Evolutionary conservation across 2,797 vertebrate species (phyloP).

Genomic region (Phalloptychus januarius): DNA sequence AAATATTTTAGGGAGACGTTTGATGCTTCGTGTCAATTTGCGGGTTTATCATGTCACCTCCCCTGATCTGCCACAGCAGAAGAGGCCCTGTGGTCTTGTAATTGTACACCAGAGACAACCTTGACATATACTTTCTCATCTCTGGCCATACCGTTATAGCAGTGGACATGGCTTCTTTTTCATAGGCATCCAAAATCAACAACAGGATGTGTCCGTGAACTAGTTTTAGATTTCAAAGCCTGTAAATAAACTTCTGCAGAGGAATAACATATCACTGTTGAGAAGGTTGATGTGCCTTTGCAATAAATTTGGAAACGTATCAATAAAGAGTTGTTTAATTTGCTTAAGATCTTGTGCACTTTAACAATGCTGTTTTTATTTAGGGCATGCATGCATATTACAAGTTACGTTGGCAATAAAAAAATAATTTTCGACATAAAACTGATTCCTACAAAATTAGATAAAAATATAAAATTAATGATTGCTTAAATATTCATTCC

Average conservation of each 20-base stretch:
- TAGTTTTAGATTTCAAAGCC: neutral
- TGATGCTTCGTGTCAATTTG: constrained; percentile 80
- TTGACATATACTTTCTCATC: constrained; percentile 53
- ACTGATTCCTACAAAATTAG: too few relatives aligned
- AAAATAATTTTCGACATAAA: neutral
- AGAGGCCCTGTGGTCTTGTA: constrained; percentile 62
- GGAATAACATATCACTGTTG: neutral
- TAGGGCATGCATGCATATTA: neutral
- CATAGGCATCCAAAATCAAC: constrained; percentile 22
- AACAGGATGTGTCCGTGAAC: constrained; percentile 3
- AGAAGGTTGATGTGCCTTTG: neutral
- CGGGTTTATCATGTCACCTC: constrained; percentile 82
- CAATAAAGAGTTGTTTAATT: neutral
- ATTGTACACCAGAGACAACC: constrained; percentile 68
- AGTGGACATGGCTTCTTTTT: constrained; percentile 15
- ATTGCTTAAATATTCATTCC: too few relatives aligned
- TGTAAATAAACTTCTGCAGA: neutral
- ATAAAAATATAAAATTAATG: too few relatives aligned
- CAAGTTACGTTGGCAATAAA: neutral
- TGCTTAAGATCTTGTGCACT: neutral
- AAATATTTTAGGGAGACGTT: constrained; percentile 68
- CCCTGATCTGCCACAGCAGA: constrained; percentile 69
- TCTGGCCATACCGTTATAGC: constrained; percentile 19
- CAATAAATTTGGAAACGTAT: neutral
- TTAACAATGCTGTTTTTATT: neutral